Evolutionary conservation across 2,888 invertebrate genomes (phyloP).

Genomic region (Megastigmus dorsalis): DNA sequence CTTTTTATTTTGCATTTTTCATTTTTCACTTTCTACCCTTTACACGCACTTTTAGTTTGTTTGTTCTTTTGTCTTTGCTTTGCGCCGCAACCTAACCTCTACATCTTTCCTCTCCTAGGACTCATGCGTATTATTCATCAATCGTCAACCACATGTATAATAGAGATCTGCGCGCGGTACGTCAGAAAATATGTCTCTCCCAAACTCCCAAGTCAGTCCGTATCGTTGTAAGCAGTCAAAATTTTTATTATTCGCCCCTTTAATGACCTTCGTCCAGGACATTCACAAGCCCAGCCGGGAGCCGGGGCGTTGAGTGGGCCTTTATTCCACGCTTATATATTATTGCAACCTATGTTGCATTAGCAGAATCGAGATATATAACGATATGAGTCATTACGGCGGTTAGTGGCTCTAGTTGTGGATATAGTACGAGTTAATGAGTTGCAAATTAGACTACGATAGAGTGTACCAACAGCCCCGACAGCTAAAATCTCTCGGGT

Average conservation of each 20-base stretch:
- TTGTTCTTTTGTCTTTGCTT: background rate
- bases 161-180: too few species aligned
- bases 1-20: background rate
- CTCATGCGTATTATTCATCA: too few species aligned
- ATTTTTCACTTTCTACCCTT: background rate
- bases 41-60: background rate
- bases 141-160: slow-evolving; percentile 66
- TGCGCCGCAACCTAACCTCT: slow-evolving; percentile 2
- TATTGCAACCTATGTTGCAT: too few species aligned
- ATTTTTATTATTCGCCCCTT: slow-evolving; percentile 66
- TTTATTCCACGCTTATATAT: too few species aligned
- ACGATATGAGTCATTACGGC: slow-evolving; percentile 57
- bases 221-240: background rate
- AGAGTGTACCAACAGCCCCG: slow-evolving; percentile 18
- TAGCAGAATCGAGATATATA: too few species aligned
- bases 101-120: slow-evolving; percentile 38
- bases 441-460: slow-evolving; percentile 37
- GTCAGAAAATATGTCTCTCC: slow-evolving; percentile 74
- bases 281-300: slow-evolving; percentile 71
- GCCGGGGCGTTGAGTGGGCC: slow-evolving; percentile 67
- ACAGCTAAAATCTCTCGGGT: too few species aligned
- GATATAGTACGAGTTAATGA: slow-evolving; percentile 22
- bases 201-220: slow-evolving; percentile 61
- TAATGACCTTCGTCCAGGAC: slow-evolving; percentile 69
- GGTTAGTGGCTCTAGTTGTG: slow-evolving; percentile 65